Base-by-base conservation (phyloP, 1,140 invertebrate genomes). In the Listronotus bonariensis region DNA sequence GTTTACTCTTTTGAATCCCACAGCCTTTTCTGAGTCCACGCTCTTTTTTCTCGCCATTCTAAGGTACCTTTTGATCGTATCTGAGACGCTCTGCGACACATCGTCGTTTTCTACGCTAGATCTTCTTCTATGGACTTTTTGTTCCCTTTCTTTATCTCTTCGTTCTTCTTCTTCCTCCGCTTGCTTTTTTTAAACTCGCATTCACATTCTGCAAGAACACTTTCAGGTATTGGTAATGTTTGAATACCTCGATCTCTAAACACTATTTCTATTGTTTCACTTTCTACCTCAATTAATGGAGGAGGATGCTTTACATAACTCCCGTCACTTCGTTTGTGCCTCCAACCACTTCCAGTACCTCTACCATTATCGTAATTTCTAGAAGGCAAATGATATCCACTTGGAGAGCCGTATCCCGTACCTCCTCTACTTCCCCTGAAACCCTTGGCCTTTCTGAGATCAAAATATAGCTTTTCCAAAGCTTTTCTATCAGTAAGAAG, bases 1-100 rank as follows among this genome's bases (percentile, higher is more conserved):
- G 72, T 95, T 95, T 0, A 95, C 91, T 0, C 91, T 85, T 73
- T 93, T 93, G 70, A 94, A 95, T 14, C 89, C 83, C 72, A 92
- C 91, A 3, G 84, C 46, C 74, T 91, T 90, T 52, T 92, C 90
- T 3, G 88, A 84, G 68, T 92, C 90, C 0, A 90, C 86, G 51
- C 90, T 92, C 69, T 93, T 93, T 72, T 93, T 93, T 6, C 92
- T 80, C 0, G 90, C 91, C 91, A 93, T 93, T 60, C 89, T 80
- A 1, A 93, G 79, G 71, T 93, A 93, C 1, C 91, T 80, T 73
- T 92, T 92, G 26, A 93, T 92, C 0, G 90, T 92, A 68, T 93
- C 90, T 72, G 90, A 89, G 3, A 93, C 91, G 0, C 91, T 92
- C 34, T 91, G 91, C 0, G 90, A 92, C 0, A 92, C 87, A 72